These are phyloP conservation scores for Dipodomys merriami DNA, from an alignment of 2,113 vertebrate species.

Conservation along the genomic window DNA sequence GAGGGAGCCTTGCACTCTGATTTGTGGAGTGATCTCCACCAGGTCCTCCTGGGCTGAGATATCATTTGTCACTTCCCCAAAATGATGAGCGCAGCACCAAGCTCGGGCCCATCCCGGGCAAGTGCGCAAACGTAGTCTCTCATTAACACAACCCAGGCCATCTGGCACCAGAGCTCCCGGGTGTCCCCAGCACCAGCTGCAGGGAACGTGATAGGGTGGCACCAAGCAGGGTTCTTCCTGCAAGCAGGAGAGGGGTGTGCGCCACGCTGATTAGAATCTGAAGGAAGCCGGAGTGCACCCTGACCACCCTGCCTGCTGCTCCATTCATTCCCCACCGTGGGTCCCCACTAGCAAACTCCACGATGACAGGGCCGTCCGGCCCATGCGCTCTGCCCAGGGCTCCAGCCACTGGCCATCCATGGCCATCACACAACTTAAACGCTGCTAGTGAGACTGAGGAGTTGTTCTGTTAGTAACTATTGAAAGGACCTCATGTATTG, in stretches of 20 bases:
- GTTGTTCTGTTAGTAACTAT: conserved; percentile 18
- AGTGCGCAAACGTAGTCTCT: not conserved
- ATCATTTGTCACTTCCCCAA: conserved; percentile 54
- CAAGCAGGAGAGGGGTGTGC: not conserved
- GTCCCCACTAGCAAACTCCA: not conserved
- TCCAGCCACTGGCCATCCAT: not conserved
- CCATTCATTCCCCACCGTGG: not conserved
- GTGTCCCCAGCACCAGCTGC: not conserved
- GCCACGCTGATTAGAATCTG: not conserved
- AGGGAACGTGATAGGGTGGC: not conserved
- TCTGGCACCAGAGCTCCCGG: conserved; percentile 17
- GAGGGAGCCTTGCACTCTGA: conserved; percentile 25
- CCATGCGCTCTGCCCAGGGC: not conserved
- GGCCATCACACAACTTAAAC: not conserved
- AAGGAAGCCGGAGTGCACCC: not conserved
- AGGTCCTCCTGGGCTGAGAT: not conserved
- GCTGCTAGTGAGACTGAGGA: not conserved
- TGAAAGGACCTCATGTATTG: not conserved
- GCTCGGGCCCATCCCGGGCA: not conserved
- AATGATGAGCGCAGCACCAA: conserved; percentile 64
- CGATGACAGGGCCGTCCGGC: not conserved
- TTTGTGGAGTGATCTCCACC: conserved; percentile 28
- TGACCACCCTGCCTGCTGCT: not conserved
- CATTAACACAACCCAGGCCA: conserved; percentile 60
- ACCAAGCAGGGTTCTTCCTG: not conserved